phyloP scores from a whole-genome alignment of 2,797 vertebrate genomes.

The Glyptemys insculpta region DNA sequence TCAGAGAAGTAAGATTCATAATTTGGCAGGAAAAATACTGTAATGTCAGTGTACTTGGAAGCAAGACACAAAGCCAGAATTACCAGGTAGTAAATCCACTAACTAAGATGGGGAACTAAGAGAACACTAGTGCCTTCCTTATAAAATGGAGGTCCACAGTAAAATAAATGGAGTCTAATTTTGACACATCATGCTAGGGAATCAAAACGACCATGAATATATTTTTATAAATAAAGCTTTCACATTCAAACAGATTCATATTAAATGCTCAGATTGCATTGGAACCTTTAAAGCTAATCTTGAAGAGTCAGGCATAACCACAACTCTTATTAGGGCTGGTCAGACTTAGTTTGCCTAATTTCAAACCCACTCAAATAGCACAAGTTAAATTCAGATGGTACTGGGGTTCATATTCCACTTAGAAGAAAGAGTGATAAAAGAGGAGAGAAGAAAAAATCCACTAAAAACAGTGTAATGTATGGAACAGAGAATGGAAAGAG shows the following conservation, averaged over 20 bases:
- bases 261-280: not conserved
- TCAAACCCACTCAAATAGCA: not conserved
- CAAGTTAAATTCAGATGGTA: not conserved
- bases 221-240: conserved; percentile 55
- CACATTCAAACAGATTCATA: conserved; percentile 54
- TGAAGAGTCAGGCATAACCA: not conserved
- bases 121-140: not conserved
- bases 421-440: not conserved
- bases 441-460: not conserved
- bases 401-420: not conserved
- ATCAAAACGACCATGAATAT: not conserved
- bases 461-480: not conserved
- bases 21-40: conserved; percentile 9
- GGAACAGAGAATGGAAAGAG: not conserved
- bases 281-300: conserved; percentile 14
- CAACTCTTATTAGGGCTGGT: not conserved
- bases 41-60: not conserved
- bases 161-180: not conserved
- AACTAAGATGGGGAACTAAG: not conserved
- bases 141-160: not conserved
- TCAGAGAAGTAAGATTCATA: not conserved
- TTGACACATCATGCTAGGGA: not conserved
- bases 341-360: not conserved
- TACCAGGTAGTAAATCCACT: not conserved
- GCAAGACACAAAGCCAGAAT: not conserved